phyloP scores from a whole-genome alignment of 2,888 invertebrate species.

The Teleiodes luculella region DNA sequence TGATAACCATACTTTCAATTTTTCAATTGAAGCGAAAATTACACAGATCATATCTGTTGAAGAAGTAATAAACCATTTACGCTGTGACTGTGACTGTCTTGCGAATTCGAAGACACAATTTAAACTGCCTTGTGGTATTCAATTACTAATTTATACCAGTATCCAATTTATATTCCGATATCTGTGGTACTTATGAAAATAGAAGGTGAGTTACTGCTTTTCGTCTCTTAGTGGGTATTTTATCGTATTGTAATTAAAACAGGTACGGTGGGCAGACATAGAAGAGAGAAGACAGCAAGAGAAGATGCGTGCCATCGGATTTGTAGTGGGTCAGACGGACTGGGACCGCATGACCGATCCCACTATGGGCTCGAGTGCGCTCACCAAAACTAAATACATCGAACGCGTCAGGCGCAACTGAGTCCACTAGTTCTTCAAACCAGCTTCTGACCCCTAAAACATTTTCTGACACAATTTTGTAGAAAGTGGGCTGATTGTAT shows the following conservation, averaged over 20 bases:
- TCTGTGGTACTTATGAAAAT: neutral
- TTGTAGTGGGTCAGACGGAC: conserved; percentile 97
- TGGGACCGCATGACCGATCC: conserved; percentile 98
- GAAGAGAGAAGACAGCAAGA: conserved; percentile 95
- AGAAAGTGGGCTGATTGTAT: too few species aligned
- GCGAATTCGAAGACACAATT: neutral
- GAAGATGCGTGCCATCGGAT: conserved; percentile 96
- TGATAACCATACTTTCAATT: conserved; percentile 33
- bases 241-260: conserved; percentile 67
- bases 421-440: too few species aligned
- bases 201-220: conserved; percentile 13
- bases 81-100: too few species aligned
- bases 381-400: conserved; percentile 96
- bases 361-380: conserved; percentile 90
- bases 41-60: too few species aligned
- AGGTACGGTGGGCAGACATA: conserved; percentile 99
- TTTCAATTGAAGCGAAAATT: too few species aligned
- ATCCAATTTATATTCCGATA: neutral
- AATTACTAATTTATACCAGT: too few species aligned
- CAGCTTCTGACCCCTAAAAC: too few species aligned
- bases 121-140: too few species aligned
- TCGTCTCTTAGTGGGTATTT: conserved; percentile 31
- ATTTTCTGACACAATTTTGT: too few species aligned
- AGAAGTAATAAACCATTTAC: too few species aligned
- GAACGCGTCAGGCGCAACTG: conserved; percentile 73